Evolutionary conservation across 2,888 invertebrate genomes (phyloP).

Genomic region (Erebia palarica): DNA sequence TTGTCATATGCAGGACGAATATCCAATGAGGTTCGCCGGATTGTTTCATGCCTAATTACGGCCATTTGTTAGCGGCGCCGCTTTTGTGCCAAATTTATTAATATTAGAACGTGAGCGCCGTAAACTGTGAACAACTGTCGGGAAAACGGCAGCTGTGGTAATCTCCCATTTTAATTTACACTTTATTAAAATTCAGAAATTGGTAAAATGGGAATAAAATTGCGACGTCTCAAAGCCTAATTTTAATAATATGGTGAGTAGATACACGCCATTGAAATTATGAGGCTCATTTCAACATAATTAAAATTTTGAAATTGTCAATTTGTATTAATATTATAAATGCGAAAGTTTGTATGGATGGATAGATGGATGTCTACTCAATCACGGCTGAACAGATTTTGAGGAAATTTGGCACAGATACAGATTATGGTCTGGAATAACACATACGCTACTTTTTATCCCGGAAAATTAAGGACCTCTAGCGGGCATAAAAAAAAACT

Average conservation of each 20-base stretch:
- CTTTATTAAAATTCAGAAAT: constrained; percentile 1
- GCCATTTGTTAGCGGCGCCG: constrained; percentile 51
- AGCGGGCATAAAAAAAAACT: too few relatives aligned
- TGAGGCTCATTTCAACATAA: too few relatives aligned
- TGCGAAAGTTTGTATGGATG: too few relatives aligned
- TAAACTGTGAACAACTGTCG: constrained; percentile 34
- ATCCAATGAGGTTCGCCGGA: constrained; percentile 64
- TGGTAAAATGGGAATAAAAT: background rate
- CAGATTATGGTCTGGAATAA: too few relatives aligned
- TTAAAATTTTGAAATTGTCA: too few relatives aligned
- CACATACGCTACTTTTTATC: too few relatives aligned
- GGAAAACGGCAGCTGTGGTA: constrained; percentile 36
- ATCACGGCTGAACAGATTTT: too few relatives aligned
- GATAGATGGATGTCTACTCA: too few relatives aligned
- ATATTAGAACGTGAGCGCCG: constrained; percentile 26
- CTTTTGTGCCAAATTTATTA: constrained; percentile 28
- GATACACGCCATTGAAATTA: too few relatives aligned
- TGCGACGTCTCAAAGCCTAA: background rate
- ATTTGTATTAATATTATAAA: too few relatives aligned
- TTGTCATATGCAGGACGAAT: constrained; percentile 76
- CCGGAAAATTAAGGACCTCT: too few relatives aligned
- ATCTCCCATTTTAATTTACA: constrained; percentile 51
- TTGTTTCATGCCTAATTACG: constrained; percentile 68
- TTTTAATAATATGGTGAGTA: background rate
- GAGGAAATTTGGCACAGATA: too few relatives aligned